phyloP scores from a whole-genome alignment of 2,113 vertebrate species.

The Phalacrocorax pelagicus region DNA sequence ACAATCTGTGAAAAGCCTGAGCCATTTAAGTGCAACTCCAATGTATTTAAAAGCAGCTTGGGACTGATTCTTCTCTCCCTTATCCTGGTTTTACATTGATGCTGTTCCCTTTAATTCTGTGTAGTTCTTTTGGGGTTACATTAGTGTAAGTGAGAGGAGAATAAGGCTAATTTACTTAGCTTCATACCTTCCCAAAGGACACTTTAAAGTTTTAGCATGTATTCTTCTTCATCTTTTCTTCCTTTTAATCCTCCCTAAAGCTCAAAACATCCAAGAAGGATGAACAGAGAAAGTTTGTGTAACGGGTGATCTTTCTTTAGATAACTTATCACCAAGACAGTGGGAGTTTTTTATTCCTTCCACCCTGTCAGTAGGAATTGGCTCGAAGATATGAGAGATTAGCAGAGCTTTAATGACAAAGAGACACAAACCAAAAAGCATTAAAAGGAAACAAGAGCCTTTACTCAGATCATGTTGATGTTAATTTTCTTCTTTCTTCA shows the following conservation, averaged over 20 bases:
- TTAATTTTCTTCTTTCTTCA: conserved; percentile 49
- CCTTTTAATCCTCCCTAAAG: not conserved
- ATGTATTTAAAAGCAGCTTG: not conserved
- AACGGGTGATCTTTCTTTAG: conserved; percentile 29
- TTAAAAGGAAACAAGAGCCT: conserved; percentile 62
- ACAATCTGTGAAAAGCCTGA: not conserved
- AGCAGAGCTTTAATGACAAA: conserved; percentile 53
- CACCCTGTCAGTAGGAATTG: conserved; percentile 30
- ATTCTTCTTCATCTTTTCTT: not conserved
- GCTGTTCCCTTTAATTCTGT: not conserved
- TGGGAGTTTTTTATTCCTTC: conserved; percentile 46
- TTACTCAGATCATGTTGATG: not conserved
- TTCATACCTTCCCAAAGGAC: not conserved
- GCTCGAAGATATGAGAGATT: conserved; percentile 48
- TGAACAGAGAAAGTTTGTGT: conserved; percentile 25
- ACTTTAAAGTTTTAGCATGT: not conserved
- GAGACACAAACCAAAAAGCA: conserved; percentile 54
- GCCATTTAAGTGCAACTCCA: not conserved
- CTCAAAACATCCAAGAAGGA: conserved; percentile 33
- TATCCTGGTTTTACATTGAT: not conserved
- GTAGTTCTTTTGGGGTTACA: not conserved
- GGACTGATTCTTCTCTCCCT: not conserved
- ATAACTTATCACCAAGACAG: conserved; percentile 49
- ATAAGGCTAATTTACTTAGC: not conserved
- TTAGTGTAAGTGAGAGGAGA: not conserved